Evolutionary conservation across 2,797 vertebrate genomes (phyloP).

Genomic region (Manis crassicaudata): DNA sequence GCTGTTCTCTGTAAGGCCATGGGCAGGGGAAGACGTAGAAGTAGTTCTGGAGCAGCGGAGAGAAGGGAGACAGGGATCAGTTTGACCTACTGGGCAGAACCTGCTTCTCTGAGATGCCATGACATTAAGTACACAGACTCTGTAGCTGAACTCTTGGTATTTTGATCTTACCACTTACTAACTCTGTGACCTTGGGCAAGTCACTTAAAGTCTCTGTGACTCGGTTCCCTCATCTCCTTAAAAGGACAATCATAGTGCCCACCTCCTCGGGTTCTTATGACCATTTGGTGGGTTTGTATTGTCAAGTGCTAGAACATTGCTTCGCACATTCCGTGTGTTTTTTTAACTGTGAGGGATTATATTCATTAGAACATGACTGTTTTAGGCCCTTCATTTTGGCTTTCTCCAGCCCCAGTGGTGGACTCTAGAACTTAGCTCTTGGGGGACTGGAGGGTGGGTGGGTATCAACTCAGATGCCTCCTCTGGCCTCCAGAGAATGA

Average conservation of each 20-base stretch:
- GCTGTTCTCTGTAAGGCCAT: neutral
- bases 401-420: neutral
- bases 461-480: neutral
- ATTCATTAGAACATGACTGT: neutral
- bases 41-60: neutral
- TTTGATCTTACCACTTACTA: neutral
- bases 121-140: neutral
- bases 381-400: neutral
- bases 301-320: neutral
- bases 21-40: neutral
- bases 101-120: neutral
- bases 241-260: neutral
- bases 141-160: neutral
- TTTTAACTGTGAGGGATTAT: neutral
- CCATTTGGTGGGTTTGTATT: neutral
- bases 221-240: neutral
- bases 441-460: neutral
- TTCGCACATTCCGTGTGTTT: neutral
- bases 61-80: neutral
- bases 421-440: neutral
- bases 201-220: neutral
- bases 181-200: slow-evolving; percentile 7
- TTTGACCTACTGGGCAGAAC: neutral
- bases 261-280: neutral
- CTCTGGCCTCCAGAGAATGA: neutral